phyloP scores from a whole-genome alignment of 64 coral and sea anemone genomes.

The Platygyra sinensis region DNA sequence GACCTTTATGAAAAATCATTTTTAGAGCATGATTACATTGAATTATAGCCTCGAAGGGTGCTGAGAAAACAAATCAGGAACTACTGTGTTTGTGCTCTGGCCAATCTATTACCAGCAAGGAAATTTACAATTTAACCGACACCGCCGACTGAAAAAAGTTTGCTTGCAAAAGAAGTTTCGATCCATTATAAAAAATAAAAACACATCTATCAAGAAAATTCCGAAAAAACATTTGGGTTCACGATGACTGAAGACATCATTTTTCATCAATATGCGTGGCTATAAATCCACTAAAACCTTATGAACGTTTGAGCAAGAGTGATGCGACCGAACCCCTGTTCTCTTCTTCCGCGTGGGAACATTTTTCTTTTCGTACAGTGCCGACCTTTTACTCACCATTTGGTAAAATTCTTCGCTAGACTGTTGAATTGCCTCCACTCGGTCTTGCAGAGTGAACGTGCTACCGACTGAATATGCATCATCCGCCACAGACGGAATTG shows the following conservation, averaged over 20 bases:
- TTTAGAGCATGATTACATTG: not conserved
- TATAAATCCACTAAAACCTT: no score
- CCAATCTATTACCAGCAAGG: not conserved
- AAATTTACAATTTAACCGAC: not conserved
- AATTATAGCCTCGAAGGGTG: not conserved
- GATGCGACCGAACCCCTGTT: not conserved
- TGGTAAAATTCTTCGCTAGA: slow-evolving; percentile 29
- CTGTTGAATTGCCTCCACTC: not conserved
- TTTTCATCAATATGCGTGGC: no score
- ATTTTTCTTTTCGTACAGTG: not conserved
- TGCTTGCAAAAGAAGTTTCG: not conserved
- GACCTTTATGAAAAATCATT: not conserved
- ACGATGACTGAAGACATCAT: no score
- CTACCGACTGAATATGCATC: not conserved
- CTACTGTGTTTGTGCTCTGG: not conserved
- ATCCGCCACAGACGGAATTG: not conserved
- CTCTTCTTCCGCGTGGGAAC: not conserved
- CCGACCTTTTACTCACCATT: not conserved
- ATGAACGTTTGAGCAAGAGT: not conserved
- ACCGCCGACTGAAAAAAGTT: not conserved
- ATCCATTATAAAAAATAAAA: not conserved
- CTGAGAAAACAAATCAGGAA: not conserved
- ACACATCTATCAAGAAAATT: no score
- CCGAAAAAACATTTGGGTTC: no score
- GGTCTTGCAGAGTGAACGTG: slow-evolving; percentile 33